These are phyloP conservation scores for Arctia plantaginis DNA, from an alignment of 2,888 invertebrate species.

Conservation along the genomic window DNA sequence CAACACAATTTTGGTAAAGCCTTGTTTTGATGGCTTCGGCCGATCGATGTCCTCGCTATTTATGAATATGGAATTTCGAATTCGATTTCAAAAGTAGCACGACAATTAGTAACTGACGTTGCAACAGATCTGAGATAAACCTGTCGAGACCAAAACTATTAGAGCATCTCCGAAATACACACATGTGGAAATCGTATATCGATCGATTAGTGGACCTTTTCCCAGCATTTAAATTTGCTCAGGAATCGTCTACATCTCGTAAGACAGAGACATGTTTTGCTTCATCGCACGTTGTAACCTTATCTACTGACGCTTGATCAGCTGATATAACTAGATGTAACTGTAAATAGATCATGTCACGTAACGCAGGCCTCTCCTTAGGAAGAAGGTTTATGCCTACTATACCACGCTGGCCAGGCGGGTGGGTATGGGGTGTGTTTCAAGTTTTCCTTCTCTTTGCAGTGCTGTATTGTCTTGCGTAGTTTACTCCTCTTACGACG, in stretches of 20 bases:
- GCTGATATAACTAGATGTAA: not conserved
- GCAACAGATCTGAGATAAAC: no score
- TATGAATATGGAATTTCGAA: not conserved
- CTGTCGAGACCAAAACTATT: not conserved
- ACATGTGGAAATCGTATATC: not conserved
- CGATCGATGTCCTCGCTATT: not conserved
- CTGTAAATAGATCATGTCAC: not conserved
- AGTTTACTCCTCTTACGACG: no score
- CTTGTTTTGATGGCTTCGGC: not conserved
- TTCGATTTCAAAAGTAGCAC: not conserved
- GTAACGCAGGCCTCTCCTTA: no score
- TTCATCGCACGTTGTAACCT: not conserved
- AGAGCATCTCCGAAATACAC: not conserved
- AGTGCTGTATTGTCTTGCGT: no score
- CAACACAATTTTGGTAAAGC: not conserved
- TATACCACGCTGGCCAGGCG: no score
- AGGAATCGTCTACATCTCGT: not conserved
- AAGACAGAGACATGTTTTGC: slow-evolving; percentile 2
- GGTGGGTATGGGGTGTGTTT: no score
- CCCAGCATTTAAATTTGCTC: not conserved
- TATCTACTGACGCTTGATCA: not conserved
- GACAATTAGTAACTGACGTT: no score
- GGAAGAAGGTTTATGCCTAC: no score
- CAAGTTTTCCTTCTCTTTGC: no score
- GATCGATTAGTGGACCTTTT: not conserved